phyloP scores from a whole-genome alignment of 2,113 vertebrate species.

The Elephas maximus region DNA sequence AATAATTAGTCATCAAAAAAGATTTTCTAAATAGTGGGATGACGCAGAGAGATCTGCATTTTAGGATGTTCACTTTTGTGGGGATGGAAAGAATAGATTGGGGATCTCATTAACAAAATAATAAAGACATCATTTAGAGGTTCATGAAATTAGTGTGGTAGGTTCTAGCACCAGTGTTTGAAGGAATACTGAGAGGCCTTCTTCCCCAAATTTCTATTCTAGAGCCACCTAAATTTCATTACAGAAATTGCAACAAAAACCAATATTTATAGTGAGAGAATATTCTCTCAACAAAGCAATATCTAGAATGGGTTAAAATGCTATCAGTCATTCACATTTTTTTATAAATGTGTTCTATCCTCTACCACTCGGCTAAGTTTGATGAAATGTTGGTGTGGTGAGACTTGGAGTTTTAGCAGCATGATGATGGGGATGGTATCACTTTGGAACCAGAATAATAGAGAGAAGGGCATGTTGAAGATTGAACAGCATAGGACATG shows the following conservation, averaged over 20 bases:
- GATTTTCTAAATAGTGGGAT: background rate
- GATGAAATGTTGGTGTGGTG: too few relatives aligned
- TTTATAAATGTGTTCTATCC: background rate
- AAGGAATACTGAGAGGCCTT: background rate
- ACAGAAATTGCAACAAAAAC: slow-evolving; percentile 16
- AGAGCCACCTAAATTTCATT: background rate
- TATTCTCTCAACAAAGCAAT: background rate
- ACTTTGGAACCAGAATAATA: background rate
- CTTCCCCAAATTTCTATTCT: background rate
- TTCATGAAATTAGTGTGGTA: background rate
- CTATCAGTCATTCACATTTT: background rate
- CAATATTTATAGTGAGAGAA: background rate
- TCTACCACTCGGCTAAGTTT: background rate
- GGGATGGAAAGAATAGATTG: background rate
- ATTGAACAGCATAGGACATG: background rate
- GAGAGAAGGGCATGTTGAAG: background rate
- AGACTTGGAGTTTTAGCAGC: background rate
- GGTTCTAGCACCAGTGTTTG: background rate
- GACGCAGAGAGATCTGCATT: background rate
- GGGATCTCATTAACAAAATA: background rate
- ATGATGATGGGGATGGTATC: background rate
- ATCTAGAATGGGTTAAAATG: background rate
- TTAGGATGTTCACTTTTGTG: background rate
- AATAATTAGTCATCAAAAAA: background rate
- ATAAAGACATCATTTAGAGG: background rate